Percentiles rank a stretch among this genome's conserved stretches.
Conservation (phyloP, 2,113 vertebrate genomes). For the Saguinus imperator region DNA sequence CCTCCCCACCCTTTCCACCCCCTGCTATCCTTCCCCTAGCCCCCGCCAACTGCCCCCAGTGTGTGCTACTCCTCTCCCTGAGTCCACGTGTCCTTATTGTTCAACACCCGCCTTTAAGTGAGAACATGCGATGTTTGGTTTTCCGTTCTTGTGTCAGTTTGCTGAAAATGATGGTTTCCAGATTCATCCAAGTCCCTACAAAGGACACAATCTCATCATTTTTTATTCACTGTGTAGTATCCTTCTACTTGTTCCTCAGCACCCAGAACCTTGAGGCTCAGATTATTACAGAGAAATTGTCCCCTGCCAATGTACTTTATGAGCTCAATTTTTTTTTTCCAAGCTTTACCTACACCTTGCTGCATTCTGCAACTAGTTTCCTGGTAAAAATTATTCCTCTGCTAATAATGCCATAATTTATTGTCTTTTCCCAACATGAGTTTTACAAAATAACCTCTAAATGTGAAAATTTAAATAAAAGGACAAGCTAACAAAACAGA, state of each 20-base stretch:
- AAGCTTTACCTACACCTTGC: not conserved
- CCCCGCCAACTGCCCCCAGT: too few relatives aligned
- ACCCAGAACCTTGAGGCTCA: not conserved
- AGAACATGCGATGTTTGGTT: too few relatives aligned
- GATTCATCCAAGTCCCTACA: too few relatives aligned
- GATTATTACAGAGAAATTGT: not conserved
- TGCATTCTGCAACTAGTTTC: not conserved
- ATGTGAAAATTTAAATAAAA: not conserved
- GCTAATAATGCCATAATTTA: not conserved
- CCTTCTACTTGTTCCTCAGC: not conserved
- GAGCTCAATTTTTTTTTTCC: not conserved
- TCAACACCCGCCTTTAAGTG: too few relatives aligned
- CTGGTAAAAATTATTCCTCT: not conserved
- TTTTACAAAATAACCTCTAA: conserved; percentile 7
- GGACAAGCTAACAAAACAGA: not conserved
- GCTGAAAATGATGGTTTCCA: too few relatives aligned
- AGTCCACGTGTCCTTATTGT: too few relatives aligned
- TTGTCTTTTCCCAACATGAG: not conserved
- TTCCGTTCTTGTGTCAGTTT: too few relatives aligned
- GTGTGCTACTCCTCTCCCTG: too few relatives aligned
- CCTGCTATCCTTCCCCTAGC: too few relatives aligned
- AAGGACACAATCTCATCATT: too few relatives aligned
- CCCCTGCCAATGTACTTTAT: not conserved
- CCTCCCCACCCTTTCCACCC: too few relatives aligned
- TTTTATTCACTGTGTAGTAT: too few relatives aligned